Conservation (phyloP, 1,140 invertebrate genomes). For the Sinella curviseta region DNA sequence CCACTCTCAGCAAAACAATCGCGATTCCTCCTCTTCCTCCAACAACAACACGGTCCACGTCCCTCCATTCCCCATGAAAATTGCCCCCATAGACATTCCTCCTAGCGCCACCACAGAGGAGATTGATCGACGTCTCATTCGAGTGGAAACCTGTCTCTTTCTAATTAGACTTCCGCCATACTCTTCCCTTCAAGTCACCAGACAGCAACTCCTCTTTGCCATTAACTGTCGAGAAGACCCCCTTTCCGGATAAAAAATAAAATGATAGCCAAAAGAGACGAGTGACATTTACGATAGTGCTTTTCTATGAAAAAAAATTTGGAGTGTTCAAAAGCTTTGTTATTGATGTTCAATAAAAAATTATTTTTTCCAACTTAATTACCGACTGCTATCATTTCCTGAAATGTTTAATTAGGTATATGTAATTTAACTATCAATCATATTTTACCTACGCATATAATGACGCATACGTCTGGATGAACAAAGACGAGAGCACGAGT, state of each 20-base stretch:
- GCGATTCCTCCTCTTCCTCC: neutral
- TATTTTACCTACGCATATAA: too few species aligned
- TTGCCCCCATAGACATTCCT: conserved; percentile 30
- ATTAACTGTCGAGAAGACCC: conserved; percentile 31
- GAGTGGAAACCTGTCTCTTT: conserved; percentile 34
- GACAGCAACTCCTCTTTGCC: conserved; percentile 26
- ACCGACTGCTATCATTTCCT: too few species aligned
- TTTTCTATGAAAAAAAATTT: too few species aligned
- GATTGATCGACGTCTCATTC: conserved; percentile 26
- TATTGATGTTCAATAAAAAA: too few species aligned
- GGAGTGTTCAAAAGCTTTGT: too few species aligned
- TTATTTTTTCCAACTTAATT: too few species aligned
- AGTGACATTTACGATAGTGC: neutral
- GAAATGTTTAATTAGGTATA: too few species aligned
- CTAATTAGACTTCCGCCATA: conserved; percentile 30
- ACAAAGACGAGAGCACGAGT: too few species aligned
- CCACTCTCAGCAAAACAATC: neutral
- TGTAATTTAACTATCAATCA: too few species aligned
- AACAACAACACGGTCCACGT: neutral
- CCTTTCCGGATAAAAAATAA: conserved; percentile 27
- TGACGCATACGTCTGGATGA: too few species aligned
- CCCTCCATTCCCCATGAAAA: conserved; percentile 38
- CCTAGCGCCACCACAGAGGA: neutral
- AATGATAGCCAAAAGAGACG: too few species aligned
- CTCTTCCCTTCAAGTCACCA: conserved; percentile 27